Evolutionary conservation across 2,797 vertebrate genomes (phyloP).

Genomic region (Poliocrania exsul): DNA sequence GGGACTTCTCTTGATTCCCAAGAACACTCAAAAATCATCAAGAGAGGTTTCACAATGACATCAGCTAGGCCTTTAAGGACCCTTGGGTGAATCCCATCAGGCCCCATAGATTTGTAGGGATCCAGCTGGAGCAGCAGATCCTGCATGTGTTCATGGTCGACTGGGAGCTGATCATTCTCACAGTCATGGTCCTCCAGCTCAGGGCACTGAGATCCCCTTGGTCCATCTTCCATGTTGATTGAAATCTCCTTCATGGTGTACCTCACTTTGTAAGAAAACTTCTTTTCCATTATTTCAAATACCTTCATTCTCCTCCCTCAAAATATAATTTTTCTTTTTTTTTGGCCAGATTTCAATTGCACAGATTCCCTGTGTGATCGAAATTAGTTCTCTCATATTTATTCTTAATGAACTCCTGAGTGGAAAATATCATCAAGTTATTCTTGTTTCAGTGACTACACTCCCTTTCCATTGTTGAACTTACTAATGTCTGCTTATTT

Average conservation of each 20-base stretch:
- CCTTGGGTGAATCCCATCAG: neutral
- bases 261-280: neutral
- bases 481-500: neutral
- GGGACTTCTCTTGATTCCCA: neutral
- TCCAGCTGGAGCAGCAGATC: neutral
- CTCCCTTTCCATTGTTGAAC: neutral
- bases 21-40: neutral
- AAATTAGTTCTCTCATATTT: neutral
- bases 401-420: neutral
- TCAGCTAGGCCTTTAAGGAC: neutral
- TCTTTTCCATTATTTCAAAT: neutral
- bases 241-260: neutral
- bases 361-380: neutral
- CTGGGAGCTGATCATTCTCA: neutral
- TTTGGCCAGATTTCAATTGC: neutral
- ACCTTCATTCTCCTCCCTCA: neutral
- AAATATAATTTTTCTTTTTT: neutral
- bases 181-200: neutral
- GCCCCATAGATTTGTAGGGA: neutral
- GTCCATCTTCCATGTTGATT: neutral
- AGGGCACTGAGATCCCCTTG: neutral
- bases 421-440: neutral
- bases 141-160: neutral
- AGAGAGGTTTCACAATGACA: neutral
- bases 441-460: neutral